These are phyloP conservation scores for Geodia barretti DNA, from an alignment of 37 sponge, comb jelly and placozoan species.

Conservation along the genomic window DNA sequence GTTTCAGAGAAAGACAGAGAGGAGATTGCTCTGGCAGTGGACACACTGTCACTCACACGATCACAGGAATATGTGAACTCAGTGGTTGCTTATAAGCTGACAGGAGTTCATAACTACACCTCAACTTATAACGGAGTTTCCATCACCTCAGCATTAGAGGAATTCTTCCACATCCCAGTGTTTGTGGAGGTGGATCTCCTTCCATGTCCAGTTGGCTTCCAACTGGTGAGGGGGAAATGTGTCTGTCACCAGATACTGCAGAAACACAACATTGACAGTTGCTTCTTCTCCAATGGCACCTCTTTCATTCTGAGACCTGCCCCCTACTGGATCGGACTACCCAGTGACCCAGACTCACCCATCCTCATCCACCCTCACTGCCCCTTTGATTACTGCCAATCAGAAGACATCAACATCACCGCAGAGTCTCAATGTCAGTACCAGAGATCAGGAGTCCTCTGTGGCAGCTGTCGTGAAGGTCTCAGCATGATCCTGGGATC, in stretches of 20 bases:
- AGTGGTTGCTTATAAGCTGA: no score
- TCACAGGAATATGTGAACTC: no score
- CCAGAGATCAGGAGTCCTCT: neutral
- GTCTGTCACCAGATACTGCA: neutral
- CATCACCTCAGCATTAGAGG: no score
- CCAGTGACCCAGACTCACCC: neutral
- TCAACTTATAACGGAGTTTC: no score
- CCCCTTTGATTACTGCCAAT: constrained; percentile 14
- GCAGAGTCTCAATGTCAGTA: neutral
- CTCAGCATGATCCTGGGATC: neutral
- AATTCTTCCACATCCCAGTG: no score
- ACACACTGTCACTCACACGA: no score
- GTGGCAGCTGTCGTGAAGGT: constrained; percentile 5
- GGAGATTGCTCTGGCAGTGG: no score
- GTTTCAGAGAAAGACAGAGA: no score
- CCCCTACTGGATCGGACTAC: neutral
- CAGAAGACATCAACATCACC: neutral
- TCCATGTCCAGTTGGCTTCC: neutral
- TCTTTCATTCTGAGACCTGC: neutral
- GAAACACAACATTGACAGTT: neutral
- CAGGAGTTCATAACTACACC: no score
- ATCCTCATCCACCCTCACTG: neutral
- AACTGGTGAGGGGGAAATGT: neutral
- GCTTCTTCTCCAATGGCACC: neutral
- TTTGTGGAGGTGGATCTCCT: neutral